Percentiles rank a stretch among this genome's conserved stretches.
Evolutionary conservation across 2,797 vertebrate genomes (phyloP).

Genomic region (Salmo trutta): DNA sequence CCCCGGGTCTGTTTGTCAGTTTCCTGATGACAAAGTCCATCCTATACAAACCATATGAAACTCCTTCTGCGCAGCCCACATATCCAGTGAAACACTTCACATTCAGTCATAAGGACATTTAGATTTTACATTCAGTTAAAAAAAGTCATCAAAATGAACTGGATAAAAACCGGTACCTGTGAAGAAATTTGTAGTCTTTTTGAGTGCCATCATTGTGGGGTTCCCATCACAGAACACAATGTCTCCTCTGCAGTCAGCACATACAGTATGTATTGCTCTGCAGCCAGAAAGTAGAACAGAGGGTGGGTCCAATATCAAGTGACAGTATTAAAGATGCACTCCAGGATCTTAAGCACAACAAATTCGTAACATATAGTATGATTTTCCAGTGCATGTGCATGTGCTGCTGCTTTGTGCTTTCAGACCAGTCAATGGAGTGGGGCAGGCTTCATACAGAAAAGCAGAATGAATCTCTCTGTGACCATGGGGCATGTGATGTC

Average conservation of each 20-base stretch:
- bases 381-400: slow-evolving; percentile 58
- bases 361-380: no score
- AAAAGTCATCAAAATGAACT: slow-evolving; percentile 31
- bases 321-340: no score
- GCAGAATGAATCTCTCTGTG: not conserved
- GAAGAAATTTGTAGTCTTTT: slow-evolving; percentile 1
- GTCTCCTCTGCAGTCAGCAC: slow-evolving; percentile 10
- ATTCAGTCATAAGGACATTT: slow-evolving; percentile 28
- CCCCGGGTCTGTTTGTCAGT: not conserved
- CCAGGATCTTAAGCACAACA: no score
- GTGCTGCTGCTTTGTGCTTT: slow-evolving; percentile 12
- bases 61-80: slow-evolving; percentile 29
- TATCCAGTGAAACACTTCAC: slow-evolving; percentile 24
- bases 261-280: slow-evolving; percentile 14
- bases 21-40: slow-evolving; percentile 34
- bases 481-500: slow-evolving; percentile 7
- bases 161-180: slow-evolving; percentile 24
- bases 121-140: slow-evolving; percentile 48
- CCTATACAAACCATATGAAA: slow-evolving; percentile 43
- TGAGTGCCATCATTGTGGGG: slow-evolving; percentile 27
- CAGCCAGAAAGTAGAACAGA: slow-evolving; percentile 29
- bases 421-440: not conserved
- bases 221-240: slow-evolving; percentile 33
- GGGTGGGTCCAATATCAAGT: slow-evolving; percentile 21
- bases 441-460: not conserved